A percentile compares a stretch with the other conserved stretches of the same genome.
These are phyloP conservation scores for Spilarctia lutea DNA, from an alignment of 2,888 invertebrate genomes.

Conservation along the genomic window DNA sequence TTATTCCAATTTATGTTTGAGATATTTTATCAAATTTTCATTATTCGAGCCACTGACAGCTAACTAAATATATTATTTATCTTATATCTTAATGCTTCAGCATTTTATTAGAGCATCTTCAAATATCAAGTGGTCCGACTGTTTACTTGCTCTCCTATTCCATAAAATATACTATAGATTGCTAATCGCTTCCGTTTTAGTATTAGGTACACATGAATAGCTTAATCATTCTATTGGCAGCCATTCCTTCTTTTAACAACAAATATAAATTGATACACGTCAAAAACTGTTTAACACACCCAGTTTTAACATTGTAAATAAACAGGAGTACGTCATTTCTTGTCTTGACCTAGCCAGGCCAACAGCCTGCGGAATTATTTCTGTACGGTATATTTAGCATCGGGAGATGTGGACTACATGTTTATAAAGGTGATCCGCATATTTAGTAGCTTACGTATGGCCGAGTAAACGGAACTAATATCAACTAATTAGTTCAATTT, in stretches of 20 bases:
- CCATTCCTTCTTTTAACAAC: not conserved
- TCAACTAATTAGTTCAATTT: not conserved
- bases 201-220: not conserved
- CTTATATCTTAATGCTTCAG: not conserved
- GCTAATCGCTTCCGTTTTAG: not conserved
- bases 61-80: too few species aligned
- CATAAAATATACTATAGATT: not conserved
- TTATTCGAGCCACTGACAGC: too few species aligned
- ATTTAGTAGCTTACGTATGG: conserved; percentile 16
- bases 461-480: not conserved
- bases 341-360: conserved; percentile 61
- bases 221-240: not conserved
- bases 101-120: not conserved
- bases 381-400: conserved; percentile 34
- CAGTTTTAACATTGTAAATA: conserved; percentile 34
- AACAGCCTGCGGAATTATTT: conserved; percentile 60
- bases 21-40: too few species aligned
- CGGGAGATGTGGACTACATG: conserved; percentile 20
- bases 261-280: not conserved
- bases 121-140: not conserved
- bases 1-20: too few species aligned
- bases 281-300: conserved; percentile 4
- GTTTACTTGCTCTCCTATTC: not conserved
- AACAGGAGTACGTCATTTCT: conserved; percentile 40
- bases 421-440: conserved; percentile 23